Base-by-base conservation (phyloP, 2,888 invertebrate genomes). In the Platypus cylindrus region DNA sequence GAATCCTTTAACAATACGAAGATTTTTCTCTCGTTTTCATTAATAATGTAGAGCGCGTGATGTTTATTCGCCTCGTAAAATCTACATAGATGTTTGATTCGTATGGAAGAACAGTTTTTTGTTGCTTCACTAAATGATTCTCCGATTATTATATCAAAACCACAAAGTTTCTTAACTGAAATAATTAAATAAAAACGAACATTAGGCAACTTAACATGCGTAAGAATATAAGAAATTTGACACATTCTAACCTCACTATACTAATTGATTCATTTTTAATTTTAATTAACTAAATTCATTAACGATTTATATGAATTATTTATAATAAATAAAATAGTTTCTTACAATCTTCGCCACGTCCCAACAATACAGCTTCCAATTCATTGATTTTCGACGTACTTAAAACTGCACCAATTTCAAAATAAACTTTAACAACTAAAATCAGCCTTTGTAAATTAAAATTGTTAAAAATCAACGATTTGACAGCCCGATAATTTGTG, bases 401-500 rank as follows among this genome's bases (percentile, higher is more conserved):
- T 20, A 49, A 40, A 43, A 86, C 65, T 0, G 66, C 58, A 35
- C 75, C 73, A 13, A 67, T 64, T 13, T 61, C 63, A 36, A 85
- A 63, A 57, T 78, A 90, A 32, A 71, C 65, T 44, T 76, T 69
- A 15, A 90, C 63, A 1, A 79, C 63, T 36, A 82, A 67, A 13
- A 79, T 63, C 45, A 84, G 74, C 31, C 94, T 71, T 16, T 81
- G 73, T 49, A 75, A 77, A 56, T 94, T 95, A 24, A 94, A 70
- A 1, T 81, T 78, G 45, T 75, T 73, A 56, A 94, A 70, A 46
- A 78, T 72, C 7, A 95, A 71, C 1, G 84, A 67, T 44, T 73
- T 73, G 1, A 95, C 87, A 2, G 94, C 93, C 47, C 72, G 70
- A 55, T 87, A 89, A 64, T 97, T 97, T 31, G 84, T 80, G 53